Conservation (phyloP, 2,113 vertebrate genomes). For the Rhynchopsitta pachyrhyncha region DNA sequence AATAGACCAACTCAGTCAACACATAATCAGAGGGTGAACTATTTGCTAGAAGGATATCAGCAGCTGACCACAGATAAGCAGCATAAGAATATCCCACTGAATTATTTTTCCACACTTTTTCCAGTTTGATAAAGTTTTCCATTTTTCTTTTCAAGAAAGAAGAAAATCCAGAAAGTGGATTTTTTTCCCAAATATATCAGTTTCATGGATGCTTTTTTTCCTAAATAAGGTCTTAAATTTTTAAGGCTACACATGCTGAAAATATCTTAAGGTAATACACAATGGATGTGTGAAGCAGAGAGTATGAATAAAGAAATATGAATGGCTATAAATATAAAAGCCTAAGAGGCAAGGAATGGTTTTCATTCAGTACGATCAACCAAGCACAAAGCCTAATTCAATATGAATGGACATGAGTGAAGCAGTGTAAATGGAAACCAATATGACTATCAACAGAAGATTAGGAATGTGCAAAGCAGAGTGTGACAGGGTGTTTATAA, state of each 20-base stretch:
- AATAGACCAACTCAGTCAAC: background rate
- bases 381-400: background rate
- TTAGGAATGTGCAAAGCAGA: background rate
- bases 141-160: background rate
- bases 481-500: background rate
- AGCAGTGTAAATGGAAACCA: background rate
- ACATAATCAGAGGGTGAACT: background rate
- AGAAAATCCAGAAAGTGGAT: background rate
- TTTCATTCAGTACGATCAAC: background rate
- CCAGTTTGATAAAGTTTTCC: fast-evolving
- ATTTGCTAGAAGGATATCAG: background rate
- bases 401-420: background rate
- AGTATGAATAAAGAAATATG: background rate
- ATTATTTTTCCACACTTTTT: background rate
- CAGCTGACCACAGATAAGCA: background rate
- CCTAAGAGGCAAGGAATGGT: background rate
- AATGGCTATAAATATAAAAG: background rate
- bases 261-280: background rate
- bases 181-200: background rate
- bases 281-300: background rate
- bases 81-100: background rate
- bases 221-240: background rate
- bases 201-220: background rate
- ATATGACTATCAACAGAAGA: background rate
- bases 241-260: background rate